A percentile compares a stretch with the other conserved stretches of the same genome.
Conservation (phyloP, 2,888 invertebrate species). For the Lumbricus terrestris region DNA sequence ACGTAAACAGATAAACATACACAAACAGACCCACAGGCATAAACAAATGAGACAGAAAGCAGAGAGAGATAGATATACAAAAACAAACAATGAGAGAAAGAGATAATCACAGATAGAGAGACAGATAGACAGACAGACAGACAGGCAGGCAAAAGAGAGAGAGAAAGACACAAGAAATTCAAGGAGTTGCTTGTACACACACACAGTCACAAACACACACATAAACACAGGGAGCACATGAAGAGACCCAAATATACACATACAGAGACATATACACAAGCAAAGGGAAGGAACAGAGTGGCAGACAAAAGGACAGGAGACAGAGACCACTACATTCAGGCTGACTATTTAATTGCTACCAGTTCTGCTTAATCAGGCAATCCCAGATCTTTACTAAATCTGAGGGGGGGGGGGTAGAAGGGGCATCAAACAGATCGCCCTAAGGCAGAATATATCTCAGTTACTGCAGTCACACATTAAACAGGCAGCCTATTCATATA, state of each 20-base stretch:
- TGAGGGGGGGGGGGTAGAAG: background rate
- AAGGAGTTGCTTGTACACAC: too few species aligned
- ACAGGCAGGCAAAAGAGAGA: background rate
- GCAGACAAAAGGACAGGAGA: background rate
- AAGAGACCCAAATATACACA: too few species aligned
- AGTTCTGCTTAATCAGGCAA: background rate
- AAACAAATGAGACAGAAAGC: too few species aligned
- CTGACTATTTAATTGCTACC: background rate
- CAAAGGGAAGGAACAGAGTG: background rate
- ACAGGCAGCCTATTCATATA: too few species aligned
- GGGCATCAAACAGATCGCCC: background rate
- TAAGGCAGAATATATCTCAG: background rate
- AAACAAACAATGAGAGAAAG: background rate
- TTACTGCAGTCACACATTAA: background rate
- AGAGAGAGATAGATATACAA: background rate
- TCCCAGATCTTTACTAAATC: background rate
- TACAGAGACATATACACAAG: background rate
- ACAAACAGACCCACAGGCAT: background rate
- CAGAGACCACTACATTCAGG: too few species aligned
- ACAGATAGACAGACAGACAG: background rate
- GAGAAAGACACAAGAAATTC: background rate
- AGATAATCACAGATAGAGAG: background rate
- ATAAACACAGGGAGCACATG: background rate
- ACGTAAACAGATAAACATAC: background rate
- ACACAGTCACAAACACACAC: background rate